Percentiles rank a stretch among this genome's conserved stretches.
Conservation (phyloP, 2,888 invertebrate genomes). For the Leptinotarsa peninsularis region DNA sequence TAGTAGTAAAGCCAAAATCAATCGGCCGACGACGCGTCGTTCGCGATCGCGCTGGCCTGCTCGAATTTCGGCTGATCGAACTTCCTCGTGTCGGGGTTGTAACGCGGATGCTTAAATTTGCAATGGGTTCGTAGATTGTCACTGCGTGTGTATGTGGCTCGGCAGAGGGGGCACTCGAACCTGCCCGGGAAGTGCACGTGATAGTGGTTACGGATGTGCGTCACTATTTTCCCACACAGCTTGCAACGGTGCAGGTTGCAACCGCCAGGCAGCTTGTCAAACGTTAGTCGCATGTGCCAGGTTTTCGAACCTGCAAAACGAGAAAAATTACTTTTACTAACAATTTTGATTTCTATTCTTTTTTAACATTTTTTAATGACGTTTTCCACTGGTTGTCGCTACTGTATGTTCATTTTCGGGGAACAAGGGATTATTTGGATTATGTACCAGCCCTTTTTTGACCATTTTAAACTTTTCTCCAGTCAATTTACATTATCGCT, state of each 20-base stretch:
- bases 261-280: conserved; percentile 92
- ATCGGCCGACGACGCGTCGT: conserved; percentile 68
- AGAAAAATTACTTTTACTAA: conserved; percentile 49
- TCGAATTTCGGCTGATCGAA: conserved; percentile 82
- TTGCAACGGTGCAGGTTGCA: conserved; percentile 94
- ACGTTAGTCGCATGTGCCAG: conserved; percentile 95
- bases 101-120: conserved; percentile 92
- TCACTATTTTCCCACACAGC: conserved; percentile 94
- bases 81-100: conserved; percentile 88
- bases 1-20: conserved; percentile 66
- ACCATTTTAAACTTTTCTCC: too few relatives aligned
- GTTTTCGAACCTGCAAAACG: conserved; percentile 91
- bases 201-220: conserved; percentile 94
- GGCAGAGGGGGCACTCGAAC: conserved; percentile 91
- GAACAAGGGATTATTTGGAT: too few relatives aligned
- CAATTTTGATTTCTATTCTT: not conserved
- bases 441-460: too few relatives aligned
- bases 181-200: conserved; percentile 94
- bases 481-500: too few relatives aligned
- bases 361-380: not conserved
- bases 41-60: conserved; percentile 70
- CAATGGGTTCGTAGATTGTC: conserved; percentile 93
- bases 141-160: conserved; percentile 91
- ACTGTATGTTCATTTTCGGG: not conserved
- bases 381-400: conserved; percentile 24